phyloP scores from a whole-genome alignment of 2,797 vertebrate genomes.

The Leucoraja ocellata region DNA sequence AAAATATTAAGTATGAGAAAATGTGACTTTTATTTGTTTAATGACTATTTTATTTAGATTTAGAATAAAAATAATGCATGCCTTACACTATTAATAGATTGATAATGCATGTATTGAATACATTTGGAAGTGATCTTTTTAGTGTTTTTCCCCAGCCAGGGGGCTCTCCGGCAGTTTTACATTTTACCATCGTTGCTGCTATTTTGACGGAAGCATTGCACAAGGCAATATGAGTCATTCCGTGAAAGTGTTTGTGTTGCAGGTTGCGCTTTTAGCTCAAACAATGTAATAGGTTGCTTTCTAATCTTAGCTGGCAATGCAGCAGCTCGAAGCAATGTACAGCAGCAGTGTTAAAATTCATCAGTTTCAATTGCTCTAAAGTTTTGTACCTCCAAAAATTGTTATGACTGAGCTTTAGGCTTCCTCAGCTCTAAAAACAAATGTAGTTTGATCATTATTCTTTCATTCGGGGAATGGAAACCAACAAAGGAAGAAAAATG shows the following conservation, averaged over 20 bases:
- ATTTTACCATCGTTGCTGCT: neutral
- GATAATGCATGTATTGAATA: neutral
- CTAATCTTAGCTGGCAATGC: constrained; percentile 1
- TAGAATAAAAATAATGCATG: neutral
- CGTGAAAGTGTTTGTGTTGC: neutral
- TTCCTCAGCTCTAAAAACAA: neutral
- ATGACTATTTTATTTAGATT: neutral
- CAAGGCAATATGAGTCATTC: neutral
- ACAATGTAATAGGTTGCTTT: neutral
- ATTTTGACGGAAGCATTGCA: neutral
- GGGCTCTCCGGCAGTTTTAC: neutral
- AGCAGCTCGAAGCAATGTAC: neutral
- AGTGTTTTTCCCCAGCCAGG: neutral
- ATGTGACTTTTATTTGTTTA: neutral
- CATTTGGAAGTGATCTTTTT: neutral
- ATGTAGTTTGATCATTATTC: neutral
- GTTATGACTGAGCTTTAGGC: neutral
- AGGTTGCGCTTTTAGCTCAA: constrained; percentile 12
- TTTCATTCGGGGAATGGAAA: neutral
- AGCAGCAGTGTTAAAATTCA: neutral
- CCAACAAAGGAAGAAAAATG: neutral
- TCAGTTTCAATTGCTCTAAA: neutral
- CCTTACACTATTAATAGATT: neutral
- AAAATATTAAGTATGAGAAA: neutral
- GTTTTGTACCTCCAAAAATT: neutral